Base-by-base conservation (phyloP, 2,113 vertebrate genomes). In the Morphnarchus princeps region DNA sequence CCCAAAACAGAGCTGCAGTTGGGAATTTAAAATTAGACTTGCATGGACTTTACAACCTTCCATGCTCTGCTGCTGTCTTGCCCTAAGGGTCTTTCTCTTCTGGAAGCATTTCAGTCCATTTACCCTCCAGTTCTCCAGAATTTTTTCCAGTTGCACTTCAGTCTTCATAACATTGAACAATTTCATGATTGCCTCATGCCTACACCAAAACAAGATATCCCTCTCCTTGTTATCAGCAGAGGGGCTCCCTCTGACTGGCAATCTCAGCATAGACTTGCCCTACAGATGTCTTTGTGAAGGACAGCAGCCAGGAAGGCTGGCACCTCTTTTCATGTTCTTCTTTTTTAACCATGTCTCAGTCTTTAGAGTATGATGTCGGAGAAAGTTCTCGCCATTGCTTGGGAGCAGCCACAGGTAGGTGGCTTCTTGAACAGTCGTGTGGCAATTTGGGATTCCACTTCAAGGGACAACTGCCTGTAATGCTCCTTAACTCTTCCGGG, bases 11-110 rank as follows among this genome's bases (percentile, higher is more conserved):
- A 89, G 80, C 12, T 77, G 25, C 49, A 73, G 19, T 5, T 77
- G 42, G 57, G 55, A 81, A 54, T 84, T 78, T 91, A 74, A 89
- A 84, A 81, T 87, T 42, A 89, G 50, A 78, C 13, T 73, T 91
- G 28, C 63, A 40, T 42, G 50, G 55, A 66, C 61, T 81, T 73
- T 54, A 21, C 45, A 84, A 31, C 12, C 69, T 71, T 78, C 66
- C 24, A 11, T 3, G 1, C 16, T 94, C 72, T 42, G 40, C 7
- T 89, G 36, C 45, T 89, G 16, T 43, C 55, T 87, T 19, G 15
- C 32, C n/a, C 11, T 81, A 43, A 83, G 22, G 21, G n/a, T 77
- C 45, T 57, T 71, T 82, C 63, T 73, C 31, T 69, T 80, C 54
- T 66, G 28, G 28, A 61, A 57, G 7, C 6, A 28, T 83, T 89